Evolutionary conservation across 2,113 vertebrate species (phyloP).

Genomic region (Hiodon tergisus): DNA sequence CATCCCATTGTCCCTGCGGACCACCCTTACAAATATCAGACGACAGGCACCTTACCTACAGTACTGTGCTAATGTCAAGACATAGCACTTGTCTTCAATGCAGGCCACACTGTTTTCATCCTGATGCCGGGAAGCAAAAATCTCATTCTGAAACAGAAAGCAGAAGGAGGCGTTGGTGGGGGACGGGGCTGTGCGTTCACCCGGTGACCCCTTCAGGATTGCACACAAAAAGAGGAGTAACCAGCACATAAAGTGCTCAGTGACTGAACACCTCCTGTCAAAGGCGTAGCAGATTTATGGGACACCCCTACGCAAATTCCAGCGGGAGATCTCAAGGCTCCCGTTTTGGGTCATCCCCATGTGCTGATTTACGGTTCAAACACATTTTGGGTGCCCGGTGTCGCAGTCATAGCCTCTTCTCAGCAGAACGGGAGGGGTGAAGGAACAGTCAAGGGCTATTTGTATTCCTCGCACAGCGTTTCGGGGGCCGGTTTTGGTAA

Average conservation of each 20-base stretch:
- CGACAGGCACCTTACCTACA: slow-evolving; percentile 77
- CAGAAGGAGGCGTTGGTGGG: background rate
- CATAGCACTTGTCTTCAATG: slow-evolving; percentile 98
- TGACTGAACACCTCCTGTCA: background rate
- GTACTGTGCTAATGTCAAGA: slow-evolving; percentile 96
- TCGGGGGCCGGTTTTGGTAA: background rate
- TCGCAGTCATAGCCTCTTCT: too few relatives aligned
- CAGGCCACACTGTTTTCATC: slow-evolving; percentile 97
- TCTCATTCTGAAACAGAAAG: slow-evolving; percentile 79
- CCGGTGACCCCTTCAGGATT: background rate
- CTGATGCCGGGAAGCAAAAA: slow-evolving; percentile 95
- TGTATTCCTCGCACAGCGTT: slow-evolving; percentile 19
- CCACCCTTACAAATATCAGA: background rate
- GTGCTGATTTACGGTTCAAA: background rate
- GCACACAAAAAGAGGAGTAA: too few relatives aligned
- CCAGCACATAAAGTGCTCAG: background rate
- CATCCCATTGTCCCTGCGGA: background rate
- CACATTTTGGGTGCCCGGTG: background rate
- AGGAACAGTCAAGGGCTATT: background rate
- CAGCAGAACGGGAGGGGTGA: too few relatives aligned
- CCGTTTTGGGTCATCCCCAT: background rate
- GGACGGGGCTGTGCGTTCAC: background rate
- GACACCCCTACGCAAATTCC: background rate
- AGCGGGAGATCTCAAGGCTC: background rate
- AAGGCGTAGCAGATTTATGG: background rate